Conservation (phyloP, 2,797 vertebrate species). For the Pseudochromis fuscus region DNA sequence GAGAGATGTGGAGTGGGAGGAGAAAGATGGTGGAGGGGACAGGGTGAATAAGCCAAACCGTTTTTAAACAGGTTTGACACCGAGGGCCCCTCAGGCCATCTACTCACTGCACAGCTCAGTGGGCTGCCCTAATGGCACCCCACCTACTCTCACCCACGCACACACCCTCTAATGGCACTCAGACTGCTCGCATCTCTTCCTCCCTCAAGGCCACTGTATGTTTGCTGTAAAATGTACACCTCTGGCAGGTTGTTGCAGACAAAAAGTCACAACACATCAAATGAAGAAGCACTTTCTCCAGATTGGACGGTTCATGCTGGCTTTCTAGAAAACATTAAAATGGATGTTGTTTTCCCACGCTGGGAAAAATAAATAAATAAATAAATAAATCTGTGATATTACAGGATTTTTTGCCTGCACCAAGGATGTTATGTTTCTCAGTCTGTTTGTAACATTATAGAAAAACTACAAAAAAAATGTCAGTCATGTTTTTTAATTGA, state of each 20-base stretch:
- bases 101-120: slow-evolving; percentile 58
- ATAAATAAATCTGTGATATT: no score
- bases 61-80: slow-evolving; percentile 71
- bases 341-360: background rate
- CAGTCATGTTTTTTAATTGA: no score
- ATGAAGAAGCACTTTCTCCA: background rate
- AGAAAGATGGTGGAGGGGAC: slow-evolving; percentile 54
- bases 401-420: no score
- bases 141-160: slow-evolving; percentile 45
- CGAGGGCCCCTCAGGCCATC: slow-evolving; percentile 49
- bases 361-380: background rate
- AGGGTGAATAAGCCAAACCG: slow-evolving; percentile 59
- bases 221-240: slow-evolving; percentile 29
- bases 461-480: no score
- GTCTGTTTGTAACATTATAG: no score
- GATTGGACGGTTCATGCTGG: background rate
- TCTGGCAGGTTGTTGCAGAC: slow-evolving; percentile 23
- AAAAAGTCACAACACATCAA: slow-evolving; percentile 12
- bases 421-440: no score
- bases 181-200: slow-evolving; percentile 37
- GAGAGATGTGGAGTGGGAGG: slow-evolving; percentile 48
- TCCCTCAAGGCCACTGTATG: slow-evolving; percentile 27
- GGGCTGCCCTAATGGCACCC: slow-evolving; percentile 48
- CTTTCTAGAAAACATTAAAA: background rate
- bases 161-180: slow-evolving; percentile 43